Conservation (phyloP, 92 coral and sea anemone genomes). For the Epizoanthus rinbou region DNA sequence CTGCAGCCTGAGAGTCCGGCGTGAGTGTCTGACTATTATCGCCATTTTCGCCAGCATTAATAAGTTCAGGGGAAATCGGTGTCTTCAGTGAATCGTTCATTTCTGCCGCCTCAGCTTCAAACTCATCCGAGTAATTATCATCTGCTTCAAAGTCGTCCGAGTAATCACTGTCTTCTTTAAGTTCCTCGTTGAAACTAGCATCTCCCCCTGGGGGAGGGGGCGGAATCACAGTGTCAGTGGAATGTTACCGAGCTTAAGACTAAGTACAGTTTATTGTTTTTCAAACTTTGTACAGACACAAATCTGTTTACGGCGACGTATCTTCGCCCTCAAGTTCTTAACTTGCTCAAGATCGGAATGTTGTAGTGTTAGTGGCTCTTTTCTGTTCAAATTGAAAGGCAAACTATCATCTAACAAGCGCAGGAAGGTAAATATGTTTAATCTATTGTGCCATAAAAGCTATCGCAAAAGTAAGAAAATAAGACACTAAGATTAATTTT, state of each 20-base stretch:
- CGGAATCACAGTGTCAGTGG: no score
- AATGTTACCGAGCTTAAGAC: not conserved
- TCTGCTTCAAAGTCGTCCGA: conserved; percentile 93
- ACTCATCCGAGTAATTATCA: conserved; percentile 84
- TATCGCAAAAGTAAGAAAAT: no score
- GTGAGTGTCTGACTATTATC: conserved; percentile 12
- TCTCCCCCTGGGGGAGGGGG: conserved; percentile 20
- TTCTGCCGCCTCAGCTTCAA: conserved; percentile 67
- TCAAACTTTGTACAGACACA: no score
- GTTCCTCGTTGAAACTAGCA: conserved; percentile 25
- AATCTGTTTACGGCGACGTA: no score
- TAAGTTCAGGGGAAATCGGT: conserved; percentile 54
- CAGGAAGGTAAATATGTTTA: no score
- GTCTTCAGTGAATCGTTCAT: conserved; percentile 55
- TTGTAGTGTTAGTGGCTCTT: no score
- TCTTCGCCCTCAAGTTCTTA: no score
- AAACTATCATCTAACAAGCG: no score
- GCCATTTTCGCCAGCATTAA: conserved; percentile 45
- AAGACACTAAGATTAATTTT: no score
- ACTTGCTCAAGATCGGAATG: not conserved
- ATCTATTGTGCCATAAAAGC: no score
- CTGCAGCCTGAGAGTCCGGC: conserved; percentile 22
- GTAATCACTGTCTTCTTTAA: conserved; percentile 72
- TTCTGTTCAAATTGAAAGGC: no score
- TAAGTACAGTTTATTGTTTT: not conserved